Percentiles rank a stretch among this genome's conserved stretches.
phyloP scores from a whole-genome alignment of 1,140 invertebrate species.

The Augochlora pura region DNA sequence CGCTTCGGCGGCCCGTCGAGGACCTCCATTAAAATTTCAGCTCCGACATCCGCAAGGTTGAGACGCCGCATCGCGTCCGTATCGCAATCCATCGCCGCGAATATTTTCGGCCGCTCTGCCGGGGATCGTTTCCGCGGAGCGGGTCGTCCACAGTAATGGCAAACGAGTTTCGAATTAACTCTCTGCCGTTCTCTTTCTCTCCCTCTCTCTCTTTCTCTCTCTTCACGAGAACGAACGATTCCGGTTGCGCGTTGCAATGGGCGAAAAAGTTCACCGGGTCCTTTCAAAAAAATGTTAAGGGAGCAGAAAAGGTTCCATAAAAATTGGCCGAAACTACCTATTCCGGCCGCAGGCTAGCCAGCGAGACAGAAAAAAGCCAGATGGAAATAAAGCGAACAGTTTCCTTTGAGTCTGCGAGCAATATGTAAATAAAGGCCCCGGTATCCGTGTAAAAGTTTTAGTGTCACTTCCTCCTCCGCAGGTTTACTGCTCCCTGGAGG shows the following conservation, averaged over 20 bases:
- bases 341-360: constrained; percentile 20
- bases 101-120: no score
- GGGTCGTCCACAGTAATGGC: background rate
- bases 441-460: constrained; percentile 74
- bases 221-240: background rate
- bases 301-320: constrained; percentile 30
- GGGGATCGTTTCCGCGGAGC: no score
- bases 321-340: constrained; percentile 60
- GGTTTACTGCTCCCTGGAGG: constrained; percentile 68
- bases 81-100: no score
- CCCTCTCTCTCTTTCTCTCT: no score
- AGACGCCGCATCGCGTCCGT: no score
- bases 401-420: constrained; percentile 67
- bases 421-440: constrained; percentile 73
- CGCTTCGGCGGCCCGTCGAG: no score
- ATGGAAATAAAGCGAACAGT: constrained; percentile 63
- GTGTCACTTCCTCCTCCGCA: constrained; percentile 68
- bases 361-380: constrained; percentile 23
- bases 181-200: background rate
- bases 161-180: constrained; percentile 16
- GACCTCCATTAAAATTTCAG: no score
- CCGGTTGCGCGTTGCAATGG: background rate
- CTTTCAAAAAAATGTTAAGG: constrained; percentile 51
- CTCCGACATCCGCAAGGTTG: no score
- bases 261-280: background rate